These are phyloP conservation scores for Macrotis lagotis DNA, from an alignment of 2,113 vertebrate genomes.

Conservation along the genomic window DNA sequence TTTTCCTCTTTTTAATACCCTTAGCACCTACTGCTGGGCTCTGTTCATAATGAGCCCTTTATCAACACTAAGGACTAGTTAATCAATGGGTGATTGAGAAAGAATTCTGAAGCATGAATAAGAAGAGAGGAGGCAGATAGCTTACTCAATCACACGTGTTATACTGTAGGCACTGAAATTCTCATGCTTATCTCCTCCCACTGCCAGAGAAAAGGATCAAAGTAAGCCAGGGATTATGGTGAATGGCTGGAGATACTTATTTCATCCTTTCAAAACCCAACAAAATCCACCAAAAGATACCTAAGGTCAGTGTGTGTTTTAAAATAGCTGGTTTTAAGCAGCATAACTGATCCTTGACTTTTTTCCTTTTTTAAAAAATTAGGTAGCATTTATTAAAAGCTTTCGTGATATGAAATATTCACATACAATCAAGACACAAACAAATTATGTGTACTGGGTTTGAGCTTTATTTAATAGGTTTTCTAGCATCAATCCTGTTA, in stretches of 20 bases:
- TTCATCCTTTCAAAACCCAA: not conserved
- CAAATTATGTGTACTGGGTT: not conserved
- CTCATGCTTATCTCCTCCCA: not conserved
- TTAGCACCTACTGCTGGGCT: no score
- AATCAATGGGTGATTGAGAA: constrained; percentile 72
- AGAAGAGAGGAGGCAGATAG: constrained; percentile 58
- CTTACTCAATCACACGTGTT: constrained; percentile 55
- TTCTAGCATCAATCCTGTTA: not conserved
- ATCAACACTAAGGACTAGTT: not conserved
- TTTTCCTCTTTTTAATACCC: not conserved
- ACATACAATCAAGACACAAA: not conserved
- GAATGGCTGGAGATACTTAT: not conserved
- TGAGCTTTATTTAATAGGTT: not conserved
- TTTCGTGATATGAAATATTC: not conserved
- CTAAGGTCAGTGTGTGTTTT: not conserved
- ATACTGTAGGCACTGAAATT: not conserved
- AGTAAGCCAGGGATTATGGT: not conserved
- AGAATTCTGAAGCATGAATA: constrained; percentile 66
- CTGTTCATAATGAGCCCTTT: not conserved
- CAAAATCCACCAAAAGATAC: not conserved
- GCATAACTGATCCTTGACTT: not conserved
- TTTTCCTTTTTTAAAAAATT: not conserved
- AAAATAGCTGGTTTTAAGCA: not conserved
- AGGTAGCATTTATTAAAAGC: constrained; percentile 14
- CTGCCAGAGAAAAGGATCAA: not conserved